Conservation (phyloP, 2,113 vertebrate species). For the Bolborhynchus lineola region DNA sequence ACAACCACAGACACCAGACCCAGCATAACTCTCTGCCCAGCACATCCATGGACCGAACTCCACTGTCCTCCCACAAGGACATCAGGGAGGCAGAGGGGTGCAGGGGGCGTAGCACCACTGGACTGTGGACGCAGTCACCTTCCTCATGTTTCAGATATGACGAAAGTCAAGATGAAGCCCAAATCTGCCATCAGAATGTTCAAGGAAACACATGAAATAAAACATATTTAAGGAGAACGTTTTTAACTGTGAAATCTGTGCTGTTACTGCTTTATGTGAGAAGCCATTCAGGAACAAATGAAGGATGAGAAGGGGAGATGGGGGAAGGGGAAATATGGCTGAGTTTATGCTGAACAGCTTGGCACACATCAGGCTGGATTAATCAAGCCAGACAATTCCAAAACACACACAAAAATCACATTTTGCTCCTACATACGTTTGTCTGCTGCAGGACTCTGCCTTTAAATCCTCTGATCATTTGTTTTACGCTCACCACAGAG, state of each 20-base stretch:
- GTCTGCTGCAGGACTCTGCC: conserved; percentile 44
- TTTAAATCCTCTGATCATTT: conserved; percentile 8
- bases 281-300: background rate
- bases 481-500: conserved; percentile 33
- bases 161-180: background rate
- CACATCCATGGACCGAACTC: fast-evolving
- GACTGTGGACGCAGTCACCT: background rate
- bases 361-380: conserved; percentile 36
- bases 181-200: background rate
- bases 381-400: conserved; percentile 63
- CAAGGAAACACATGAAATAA: background rate
- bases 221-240: fast-evolving
- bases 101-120: background rate
- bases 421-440: conserved; percentile 28
- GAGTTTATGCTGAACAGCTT: conserved; percentile 59
- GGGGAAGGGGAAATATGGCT: background rate
- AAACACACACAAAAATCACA: conserved; percentile 22
- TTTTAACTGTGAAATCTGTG: background rate
- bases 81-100: fast-evolving
- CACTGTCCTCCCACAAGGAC: fast-evolving
- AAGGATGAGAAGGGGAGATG: background rate
- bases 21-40: background rate
- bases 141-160: fast-evolving
- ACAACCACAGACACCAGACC: background rate
- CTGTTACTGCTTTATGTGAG: background rate